Conservation (phyloP, 1,140 invertebrate genomes). For the Drosophila virilis region DNA sequence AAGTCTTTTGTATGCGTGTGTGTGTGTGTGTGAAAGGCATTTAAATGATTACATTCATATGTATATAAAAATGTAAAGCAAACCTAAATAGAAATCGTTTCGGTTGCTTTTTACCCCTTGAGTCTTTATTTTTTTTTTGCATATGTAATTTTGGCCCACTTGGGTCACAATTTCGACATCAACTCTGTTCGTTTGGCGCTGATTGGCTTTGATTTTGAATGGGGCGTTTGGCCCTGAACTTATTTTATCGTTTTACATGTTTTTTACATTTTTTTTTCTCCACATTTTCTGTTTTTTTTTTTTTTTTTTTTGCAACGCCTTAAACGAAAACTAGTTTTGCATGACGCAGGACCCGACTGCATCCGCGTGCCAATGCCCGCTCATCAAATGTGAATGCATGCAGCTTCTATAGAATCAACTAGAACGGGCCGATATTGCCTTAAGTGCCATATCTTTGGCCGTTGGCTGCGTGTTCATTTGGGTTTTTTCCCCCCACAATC, state of each 20-base stretch:
- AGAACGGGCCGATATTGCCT: background rate
- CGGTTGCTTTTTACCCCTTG: constrained; percentile 27
- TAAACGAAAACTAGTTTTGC: constrained; percentile 37
- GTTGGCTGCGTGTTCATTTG: constrained; percentile 30
- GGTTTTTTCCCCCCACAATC: constrained; percentile 23
- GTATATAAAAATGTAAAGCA: constrained; percentile 64
- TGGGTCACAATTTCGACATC: constrained; percentile 52
- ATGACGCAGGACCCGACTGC: background rate
- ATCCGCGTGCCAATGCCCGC: constrained; percentile 17
- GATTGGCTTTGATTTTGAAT: constrained; percentile 44
- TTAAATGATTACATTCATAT: constrained; percentile 65
- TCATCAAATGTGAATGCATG: constrained; percentile 17
- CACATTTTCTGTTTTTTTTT: background rate
- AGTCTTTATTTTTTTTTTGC: constrained; percentile 42
- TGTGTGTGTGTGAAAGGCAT: constrained; percentile 70
- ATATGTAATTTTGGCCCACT: constrained; percentile 54
- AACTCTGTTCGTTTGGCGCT: constrained; percentile 12
- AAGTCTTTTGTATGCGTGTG: constrained; percentile 73
- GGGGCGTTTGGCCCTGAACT: constrained; percentile 50
- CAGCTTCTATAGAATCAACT: constrained; percentile 5
- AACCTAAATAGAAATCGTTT: constrained; percentile 80
- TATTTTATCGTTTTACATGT: constrained; percentile 14
- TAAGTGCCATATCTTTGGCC: constrained; percentile 23
- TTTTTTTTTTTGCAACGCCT: constrained; percentile 20
- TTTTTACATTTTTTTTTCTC: constrained; percentile 15